phyloP scores from a whole-genome alignment of 2,888 invertebrate species.

The Patella caerulea region DNA sequence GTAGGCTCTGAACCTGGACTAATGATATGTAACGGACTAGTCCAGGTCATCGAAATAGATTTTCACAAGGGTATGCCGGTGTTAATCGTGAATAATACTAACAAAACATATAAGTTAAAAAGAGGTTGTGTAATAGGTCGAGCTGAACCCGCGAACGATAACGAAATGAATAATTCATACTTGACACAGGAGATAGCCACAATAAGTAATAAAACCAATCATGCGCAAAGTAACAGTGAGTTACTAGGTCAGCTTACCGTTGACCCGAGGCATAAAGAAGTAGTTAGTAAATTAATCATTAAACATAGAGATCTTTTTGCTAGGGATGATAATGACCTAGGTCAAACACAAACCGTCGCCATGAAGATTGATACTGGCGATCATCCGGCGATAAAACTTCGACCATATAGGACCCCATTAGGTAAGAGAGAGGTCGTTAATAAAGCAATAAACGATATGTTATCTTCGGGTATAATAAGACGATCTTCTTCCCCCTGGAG shows the following conservation, averaged over 20 bases:
- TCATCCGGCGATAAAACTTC: too few species aligned
- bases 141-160: background rate
- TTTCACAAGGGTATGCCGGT: background rate
- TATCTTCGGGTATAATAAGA: too few species aligned
- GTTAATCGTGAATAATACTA: background rate
- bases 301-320: conserved; percentile 28
- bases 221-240: background rate
- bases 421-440: too few species aligned
- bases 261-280: background rate
- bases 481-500: too few species aligned
- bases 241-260: background rate
- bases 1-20: background rate
- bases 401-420: too few species aligned
- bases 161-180: background rate
- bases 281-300: background rate
- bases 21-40: background rate
- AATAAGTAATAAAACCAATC: background rate
- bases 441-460: too few species aligned
- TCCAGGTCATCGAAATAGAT: background rate
- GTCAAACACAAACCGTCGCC: too few species aligned
- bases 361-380: too few species aligned
- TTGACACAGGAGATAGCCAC: background rate
- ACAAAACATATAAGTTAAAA: background rate
- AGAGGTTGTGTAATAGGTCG: conserved; percentile 13
- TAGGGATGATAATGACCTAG: too few species aligned